phyloP scores from a whole-genome alignment of 2,888 invertebrate species.

The Caenorhabditis sulstoni region DNA sequence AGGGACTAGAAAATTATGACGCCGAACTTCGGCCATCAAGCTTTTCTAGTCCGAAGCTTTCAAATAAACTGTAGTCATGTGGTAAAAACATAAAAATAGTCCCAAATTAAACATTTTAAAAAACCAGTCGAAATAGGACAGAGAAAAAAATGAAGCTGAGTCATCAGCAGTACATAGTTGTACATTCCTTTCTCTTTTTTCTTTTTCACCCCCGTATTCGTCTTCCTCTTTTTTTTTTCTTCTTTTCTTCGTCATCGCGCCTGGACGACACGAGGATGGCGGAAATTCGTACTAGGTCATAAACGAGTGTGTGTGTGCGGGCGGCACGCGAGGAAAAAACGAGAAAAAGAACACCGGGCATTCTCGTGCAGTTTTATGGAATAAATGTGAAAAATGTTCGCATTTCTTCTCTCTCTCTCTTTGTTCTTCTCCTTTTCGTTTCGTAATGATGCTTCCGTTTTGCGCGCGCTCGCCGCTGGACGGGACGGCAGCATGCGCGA shows the following conservation, averaged over 20 bases:
- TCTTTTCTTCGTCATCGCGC: conserved; percentile 4
- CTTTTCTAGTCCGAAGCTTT: conserved; percentile 2
- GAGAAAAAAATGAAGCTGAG: neutral
- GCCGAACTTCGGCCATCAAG: too few species aligned
- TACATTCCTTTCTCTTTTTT: too few species aligned
- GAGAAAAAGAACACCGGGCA: neutral
- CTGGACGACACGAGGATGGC: conserved; percentile 3
- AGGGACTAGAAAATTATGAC: too few species aligned
- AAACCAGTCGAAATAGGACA: conserved; percentile 7
- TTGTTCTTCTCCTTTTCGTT: too few species aligned
- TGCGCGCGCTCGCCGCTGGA: too few species aligned
- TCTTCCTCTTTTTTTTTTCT: conserved; percentile 2
- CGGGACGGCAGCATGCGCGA: neutral
- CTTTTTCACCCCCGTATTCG: neutral
- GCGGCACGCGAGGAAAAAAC: conserved; percentile 3
- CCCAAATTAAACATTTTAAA: neutral
- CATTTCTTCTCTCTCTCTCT: too few species aligned
- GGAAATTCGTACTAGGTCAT: conserved; percentile 47
- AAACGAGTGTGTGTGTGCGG: conserved; percentile 26
- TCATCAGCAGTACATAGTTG: neutral
- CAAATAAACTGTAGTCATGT: too few species aligned
- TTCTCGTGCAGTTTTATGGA: too few species aligned
- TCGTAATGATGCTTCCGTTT: too few species aligned
- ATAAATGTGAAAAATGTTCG: too few species aligned
- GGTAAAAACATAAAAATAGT: too few species aligned